Evolutionary conservation across 2,797 vertebrate genomes (phyloP), one percentile per base, ranked within the genome.

Genomic region (Helicolenus hilgendorfi): DNA sequence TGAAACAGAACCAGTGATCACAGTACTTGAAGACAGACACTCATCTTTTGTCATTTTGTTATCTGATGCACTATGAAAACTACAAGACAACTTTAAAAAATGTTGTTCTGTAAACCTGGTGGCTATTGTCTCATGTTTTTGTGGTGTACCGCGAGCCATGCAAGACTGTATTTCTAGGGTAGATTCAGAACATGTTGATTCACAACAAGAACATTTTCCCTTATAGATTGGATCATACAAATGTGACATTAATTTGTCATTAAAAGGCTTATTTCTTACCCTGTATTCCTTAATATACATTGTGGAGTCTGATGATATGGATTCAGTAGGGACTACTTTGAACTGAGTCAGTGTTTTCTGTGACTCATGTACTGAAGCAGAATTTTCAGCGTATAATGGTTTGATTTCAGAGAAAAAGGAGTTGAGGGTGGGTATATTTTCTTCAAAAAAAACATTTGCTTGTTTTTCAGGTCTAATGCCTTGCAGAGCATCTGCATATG

Each of bases 201-300:
- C 9, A 72, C 56, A 49, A 45, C 20, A 79, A 13, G 11, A 79
- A 65, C 27, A 75, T 41, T 79, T 74, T 73, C 88, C 89, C 1
- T 56, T 91, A 71, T 91, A 96, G 0, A 81, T 0, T 27, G 92
- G 86, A 83, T 96, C 93, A 79, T 31, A 69, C 11, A 89, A 6
- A 49, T 92, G 79, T 18, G 92, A 92, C 0, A 95, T 93, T 5
- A 92, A 68, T 0, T 38, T 88, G 15, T 55, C 18, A 13, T 29
- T 11, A 4, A 36, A 6, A 35, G 36, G 24, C 1, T 53, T 72
- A 2, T 49, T 31, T 13, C 1, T 24, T 2, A 8, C 3, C 2
- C 2, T 60, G 9, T 7, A 11, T 22, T 70, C 3, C 1, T 64
- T 22, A 36, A 22, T 1, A 38, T 7, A 18, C 5, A 3, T 8